Conservation (phyloP, 2,113 vertebrate genomes). For the Axis porcinus region DNA sequence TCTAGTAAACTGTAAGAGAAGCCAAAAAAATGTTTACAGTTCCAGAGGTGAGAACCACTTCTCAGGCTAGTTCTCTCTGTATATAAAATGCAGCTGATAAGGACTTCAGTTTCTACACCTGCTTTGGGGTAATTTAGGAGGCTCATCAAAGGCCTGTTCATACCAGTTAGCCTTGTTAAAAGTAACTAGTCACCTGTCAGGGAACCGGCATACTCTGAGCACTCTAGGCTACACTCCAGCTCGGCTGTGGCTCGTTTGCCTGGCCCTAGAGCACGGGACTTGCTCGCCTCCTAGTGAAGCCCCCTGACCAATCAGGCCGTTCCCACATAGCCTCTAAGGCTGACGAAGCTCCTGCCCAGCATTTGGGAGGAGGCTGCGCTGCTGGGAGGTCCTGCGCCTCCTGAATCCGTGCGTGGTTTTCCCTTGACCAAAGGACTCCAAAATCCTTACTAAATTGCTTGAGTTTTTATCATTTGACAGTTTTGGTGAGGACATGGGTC, state of each 20-base stretch:
- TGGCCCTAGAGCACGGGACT: not conserved
- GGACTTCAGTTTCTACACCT: not conserved
- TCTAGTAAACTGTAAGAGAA: not conserved
- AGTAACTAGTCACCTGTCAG: not conserved
- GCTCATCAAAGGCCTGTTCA: not conserved
- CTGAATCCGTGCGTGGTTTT: not conserved
- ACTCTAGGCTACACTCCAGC: not conserved
- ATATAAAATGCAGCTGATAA: not conserved
- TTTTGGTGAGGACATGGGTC: not conserved
- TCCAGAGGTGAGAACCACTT: not conserved
- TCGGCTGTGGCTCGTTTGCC: not conserved
- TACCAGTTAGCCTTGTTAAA: not conserved
- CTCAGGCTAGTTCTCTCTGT: not conserved
- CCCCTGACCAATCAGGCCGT: not conserved
- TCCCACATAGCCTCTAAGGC: not conserved
- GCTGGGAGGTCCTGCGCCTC: not conserved
- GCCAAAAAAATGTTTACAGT: not conserved
- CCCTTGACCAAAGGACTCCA: no score
- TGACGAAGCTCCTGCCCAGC: not conserved
- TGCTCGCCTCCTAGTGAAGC: accelerated
- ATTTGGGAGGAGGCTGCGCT: not conserved
- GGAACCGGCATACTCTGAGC: accelerated
- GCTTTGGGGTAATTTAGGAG: not conserved
- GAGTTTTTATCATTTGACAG: not conserved
- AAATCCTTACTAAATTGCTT: not conserved